Evolutionary conservation across 1,140 invertebrate species (phyloP).

Genomic region (Drosophila bocqueti): DNA sequence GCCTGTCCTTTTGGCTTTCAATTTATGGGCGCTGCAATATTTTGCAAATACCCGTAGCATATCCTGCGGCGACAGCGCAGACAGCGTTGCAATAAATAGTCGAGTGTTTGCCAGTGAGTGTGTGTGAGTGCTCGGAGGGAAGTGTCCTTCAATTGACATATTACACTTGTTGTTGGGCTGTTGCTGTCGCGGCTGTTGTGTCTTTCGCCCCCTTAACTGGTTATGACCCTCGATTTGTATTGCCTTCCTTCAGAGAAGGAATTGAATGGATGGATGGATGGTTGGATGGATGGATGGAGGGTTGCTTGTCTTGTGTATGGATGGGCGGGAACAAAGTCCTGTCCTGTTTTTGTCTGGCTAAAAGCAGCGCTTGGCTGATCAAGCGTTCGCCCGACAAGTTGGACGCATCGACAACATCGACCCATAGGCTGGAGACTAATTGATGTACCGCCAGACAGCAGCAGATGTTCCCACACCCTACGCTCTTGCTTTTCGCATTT

Average conservation of each 20-base stretch:
- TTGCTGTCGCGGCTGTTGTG: constrained; percentile 54
- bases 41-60: constrained; percentile 81
- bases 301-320: background rate
- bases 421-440: constrained; percentile 49
- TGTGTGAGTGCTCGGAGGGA: constrained; percentile 18
- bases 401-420: constrained; percentile 65
- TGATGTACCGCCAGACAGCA: constrained; percentile 55
- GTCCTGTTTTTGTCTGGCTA: constrained; percentile 31
- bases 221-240: constrained; percentile 63
- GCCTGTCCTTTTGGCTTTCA: constrained; percentile 65
- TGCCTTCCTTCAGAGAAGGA: background rate
- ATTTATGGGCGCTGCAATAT: constrained; percentile 82
- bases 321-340: constrained; percentile 18
- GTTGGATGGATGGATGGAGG: background rate
- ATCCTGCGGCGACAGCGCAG: constrained; percentile 78
- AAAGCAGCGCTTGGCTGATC: constrained; percentile 58
- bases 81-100: constrained; percentile 80
- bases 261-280: background rate
- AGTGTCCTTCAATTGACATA: constrained; percentile 83
- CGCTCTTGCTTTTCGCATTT: background rate
- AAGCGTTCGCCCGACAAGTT: constrained; percentile 63
- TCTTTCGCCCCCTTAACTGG: constrained; percentile 52
- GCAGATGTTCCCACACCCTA: constrained; percentile 33
- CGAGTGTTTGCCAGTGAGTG: constrained; percentile 43
- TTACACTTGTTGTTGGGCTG: constrained; percentile 73